Evolutionary conservation across 2,797 vertebrate genomes (phyloP).

Genomic region (Cryptoblepharus egeriae): DNA sequence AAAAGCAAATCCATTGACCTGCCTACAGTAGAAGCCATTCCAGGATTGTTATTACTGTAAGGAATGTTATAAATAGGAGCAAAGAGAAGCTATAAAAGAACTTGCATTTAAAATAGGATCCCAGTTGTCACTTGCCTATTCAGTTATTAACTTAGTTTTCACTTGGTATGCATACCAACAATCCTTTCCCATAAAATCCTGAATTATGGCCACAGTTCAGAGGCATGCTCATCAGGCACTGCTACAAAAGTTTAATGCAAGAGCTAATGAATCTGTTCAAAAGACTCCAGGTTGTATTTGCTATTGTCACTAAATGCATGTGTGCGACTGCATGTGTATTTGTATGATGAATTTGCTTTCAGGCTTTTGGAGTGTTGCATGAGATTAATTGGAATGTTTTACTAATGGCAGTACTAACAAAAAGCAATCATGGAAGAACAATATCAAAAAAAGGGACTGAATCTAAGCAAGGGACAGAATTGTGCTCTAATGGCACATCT

Average conservation of each 20-base stretch:
- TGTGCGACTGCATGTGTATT: no score
- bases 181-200: neutral
- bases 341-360: no score
- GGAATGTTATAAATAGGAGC: neutral
- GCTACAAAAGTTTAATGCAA: neutral
- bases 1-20: slow-evolving; percentile 4
- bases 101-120: neutral
- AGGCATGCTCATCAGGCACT: no score
- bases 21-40: neutral
- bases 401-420: no score
- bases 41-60: neutral
- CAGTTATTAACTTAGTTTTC: slow-evolving; percentile 23
- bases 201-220: neutral
- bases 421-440: no score
- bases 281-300: neutral
- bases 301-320: no score
- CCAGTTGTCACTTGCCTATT: neutral
- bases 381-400: no score
- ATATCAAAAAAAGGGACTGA: no score
- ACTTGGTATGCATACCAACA: neutral
- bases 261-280: neutral
- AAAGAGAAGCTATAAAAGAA: neutral
- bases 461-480: neutral
- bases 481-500: neutral
- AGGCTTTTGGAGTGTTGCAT: no score